phyloP scores from a whole-genome alignment of 2,113 vertebrate genomes.

The Polyodon spathula region DNA sequence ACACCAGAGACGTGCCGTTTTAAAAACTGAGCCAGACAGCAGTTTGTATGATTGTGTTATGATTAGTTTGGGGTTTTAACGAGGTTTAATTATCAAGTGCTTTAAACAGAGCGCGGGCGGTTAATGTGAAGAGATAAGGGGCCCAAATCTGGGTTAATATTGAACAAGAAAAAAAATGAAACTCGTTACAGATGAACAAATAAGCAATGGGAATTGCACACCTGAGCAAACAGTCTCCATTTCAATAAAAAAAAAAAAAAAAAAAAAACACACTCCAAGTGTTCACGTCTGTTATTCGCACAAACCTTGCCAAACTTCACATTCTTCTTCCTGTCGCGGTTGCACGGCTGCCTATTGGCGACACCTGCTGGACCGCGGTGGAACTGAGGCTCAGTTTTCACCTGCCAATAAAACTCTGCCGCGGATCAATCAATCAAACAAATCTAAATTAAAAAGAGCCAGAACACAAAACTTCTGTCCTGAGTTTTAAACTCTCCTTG shows the following conservation, averaged over 20 bases:
- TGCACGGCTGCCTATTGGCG: too few relatives aligned
- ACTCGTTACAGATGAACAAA: constrained; percentile 35
- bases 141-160: constrained; percentile 25
- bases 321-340: too few relatives aligned
- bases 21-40: constrained; percentile 27
- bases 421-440: too few relatives aligned
- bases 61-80: constrained; percentile 26
- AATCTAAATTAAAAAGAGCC: too few relatives aligned
- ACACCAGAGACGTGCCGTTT: constrained; percentile 23
- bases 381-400: too few relatives aligned
- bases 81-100: constrained; percentile 25
- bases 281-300: background rate
- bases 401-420: too few relatives aligned
- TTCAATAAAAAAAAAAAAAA: constrained; percentile 26
- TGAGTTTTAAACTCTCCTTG: too few relatives aligned
- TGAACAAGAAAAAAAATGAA: constrained; percentile 24
- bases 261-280: constrained; percentile 18
- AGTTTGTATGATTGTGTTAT: constrained; percentile 25
- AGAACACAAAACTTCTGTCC: too few relatives aligned
- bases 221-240: constrained; percentile 18
- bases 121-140: constrained; percentile 18
- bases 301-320: too few relatives aligned
- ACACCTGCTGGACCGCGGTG: too few relatives aligned
- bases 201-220: constrained; percentile 25
- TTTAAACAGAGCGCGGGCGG: constrained; percentile 39